phyloP scores from a whole-genome alignment of 1,140 invertebrate genomes.

The Diachasma alloeum region DNA sequence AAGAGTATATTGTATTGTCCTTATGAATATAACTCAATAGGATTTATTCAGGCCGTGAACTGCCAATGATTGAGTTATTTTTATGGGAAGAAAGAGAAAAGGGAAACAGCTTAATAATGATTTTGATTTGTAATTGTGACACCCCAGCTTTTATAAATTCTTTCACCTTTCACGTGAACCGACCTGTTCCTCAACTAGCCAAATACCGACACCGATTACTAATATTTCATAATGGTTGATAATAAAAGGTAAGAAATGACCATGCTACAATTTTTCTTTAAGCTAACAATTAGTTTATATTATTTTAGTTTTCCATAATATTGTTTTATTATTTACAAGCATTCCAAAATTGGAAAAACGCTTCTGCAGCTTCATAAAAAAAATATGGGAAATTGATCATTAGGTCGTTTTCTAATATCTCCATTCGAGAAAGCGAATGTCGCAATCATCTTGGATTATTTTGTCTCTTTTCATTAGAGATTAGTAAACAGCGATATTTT shows the following conservation, averaged over 20 bases:
- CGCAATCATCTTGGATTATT: neutral
- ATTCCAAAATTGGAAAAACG: neutral
- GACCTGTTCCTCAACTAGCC: neutral
- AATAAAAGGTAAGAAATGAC: neutral
- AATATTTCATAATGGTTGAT: no score
- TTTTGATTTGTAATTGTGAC: neutral
- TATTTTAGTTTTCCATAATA: neutral
- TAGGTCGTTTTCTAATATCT: neutral
- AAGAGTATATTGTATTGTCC: neutral
- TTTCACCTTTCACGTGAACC: neutral
- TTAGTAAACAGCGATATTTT: neutral
- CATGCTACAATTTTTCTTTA: neutral
- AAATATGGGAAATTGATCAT: neutral
- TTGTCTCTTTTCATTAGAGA: neutral
- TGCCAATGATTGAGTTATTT: neutral
- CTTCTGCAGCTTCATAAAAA: neutral
- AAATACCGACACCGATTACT: neutral
- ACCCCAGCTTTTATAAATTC: neutral
- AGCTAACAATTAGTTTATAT: neutral
- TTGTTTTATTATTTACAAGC: constrained; percentile 26
- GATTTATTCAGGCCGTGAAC: neutral
- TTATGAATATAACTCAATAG: neutral
- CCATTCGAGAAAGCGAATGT: neutral
- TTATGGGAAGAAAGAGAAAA: neutral
- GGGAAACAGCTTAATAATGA: neutral